Base-by-base conservation (phyloP, 2,113 vertebrate species). In the Arothron firmamentum region DNA sequence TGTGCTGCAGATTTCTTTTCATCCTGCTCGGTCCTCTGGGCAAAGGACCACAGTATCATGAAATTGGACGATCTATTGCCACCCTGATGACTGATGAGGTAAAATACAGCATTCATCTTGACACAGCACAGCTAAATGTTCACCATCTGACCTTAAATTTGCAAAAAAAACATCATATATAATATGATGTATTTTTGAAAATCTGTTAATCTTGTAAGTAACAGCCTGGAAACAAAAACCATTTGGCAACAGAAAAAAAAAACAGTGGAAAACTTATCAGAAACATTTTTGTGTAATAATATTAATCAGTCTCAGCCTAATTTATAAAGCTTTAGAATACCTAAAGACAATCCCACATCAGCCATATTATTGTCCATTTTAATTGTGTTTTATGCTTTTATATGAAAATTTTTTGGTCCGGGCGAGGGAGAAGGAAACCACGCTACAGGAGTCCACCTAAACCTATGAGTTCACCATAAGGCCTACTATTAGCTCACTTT, bases 31-130 rank as follows among this genome's bases (percentile, higher is more conserved):
- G 97, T 64, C 96, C 97, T 1, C 77, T 98, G 77, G 97, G 97
- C 75, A 99, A 98, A 85, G 94, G 95, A 41, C 94, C 95, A 45
- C 95, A 99, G 73, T 99, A 96, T 83, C 97, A 99, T 73, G 97
- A 99, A 79, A 99, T 99, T 62, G 97, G 97, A 71, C 93, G 97
- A 64, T 99, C 97, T 42, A 99, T 99, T 78, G 97, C 94, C 70
- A 99, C 97, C 0, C 82, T 99, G 67, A 99, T 99, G 97, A 98
- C 96, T 53, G 97, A 99, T 80, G 97, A 99, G 95, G 97, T 97
- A 92, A 89, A 81, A 14, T 34, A 14, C 17, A 49, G 8, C 47
- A 18, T 18, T 49, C 6, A 18, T 19, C n/a, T 18, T n/a, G n/a
- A 18, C n/a, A 10, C 9, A 49, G 47, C 5, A 16, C 43, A 38